Evolutionary conservation across 2,113 vertebrate genomes (phyloP), one percentile per base, ranked within the genome.

Genomic region (Ceuthmochares aereus): DNA sequence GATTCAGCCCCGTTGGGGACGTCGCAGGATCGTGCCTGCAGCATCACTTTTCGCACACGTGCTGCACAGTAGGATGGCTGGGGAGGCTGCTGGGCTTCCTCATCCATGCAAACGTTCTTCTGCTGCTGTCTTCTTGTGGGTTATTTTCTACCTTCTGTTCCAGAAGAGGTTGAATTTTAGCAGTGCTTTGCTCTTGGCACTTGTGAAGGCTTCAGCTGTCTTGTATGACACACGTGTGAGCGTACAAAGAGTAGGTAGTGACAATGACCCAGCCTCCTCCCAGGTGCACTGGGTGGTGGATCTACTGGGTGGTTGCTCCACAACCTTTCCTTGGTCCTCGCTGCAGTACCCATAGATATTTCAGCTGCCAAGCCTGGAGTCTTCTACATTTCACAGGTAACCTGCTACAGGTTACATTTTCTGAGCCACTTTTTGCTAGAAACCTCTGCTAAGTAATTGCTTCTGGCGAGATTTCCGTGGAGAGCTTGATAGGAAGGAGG

Each of bases 31-130:
- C 5, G 0, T 47, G 42, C 40, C 42, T 22, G 0, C 27, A 49
- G 77, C 59, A 10, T 29, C 32, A 34, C 58, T 40, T 21, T 30
- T 56, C 29, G 1, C 1, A 2, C 3, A 0, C 32, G 52, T 32
- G 32, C 37, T 58, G 52, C 54, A 5, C 20, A 6, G 25, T 5
- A 13, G 20, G 60, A 5, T 34, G 67, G 14, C 18, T 77, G 58
- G 7, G 10, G 23, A 70, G 49, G 62, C 51, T 67, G 22, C 90
- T 60, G 78, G 63, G 43, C 60, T 74, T 37, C 88, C 42, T 47
- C 23, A 1, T 10, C 0, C 5, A 42, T 34, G 64, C 36, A 80
- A 5, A 34, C 34, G 13, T 70, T 74, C 63, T 75, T 37, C 75
- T 85, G 36, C 45, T 52, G 20, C 37, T 68, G 32, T n/a, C n/a